Conservation (phyloP, 1,140 invertebrate species). For the Papilio polytes region DNA sequence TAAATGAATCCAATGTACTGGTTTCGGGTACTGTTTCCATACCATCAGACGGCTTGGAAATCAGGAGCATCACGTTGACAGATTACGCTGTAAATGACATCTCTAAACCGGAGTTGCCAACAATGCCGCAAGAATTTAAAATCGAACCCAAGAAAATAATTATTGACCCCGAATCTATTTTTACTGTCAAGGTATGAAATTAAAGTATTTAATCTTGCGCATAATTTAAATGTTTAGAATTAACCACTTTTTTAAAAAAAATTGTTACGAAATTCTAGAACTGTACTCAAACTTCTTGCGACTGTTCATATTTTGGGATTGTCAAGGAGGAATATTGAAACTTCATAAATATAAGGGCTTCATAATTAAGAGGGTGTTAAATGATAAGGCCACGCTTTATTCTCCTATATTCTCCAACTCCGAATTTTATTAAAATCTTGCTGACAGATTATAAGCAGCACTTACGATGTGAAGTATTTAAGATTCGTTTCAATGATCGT, state of each 20-base stretch:
- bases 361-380: too few species aligned
- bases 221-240: too few species aligned
- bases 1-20: conserved; percentile 72
- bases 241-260: background rate
- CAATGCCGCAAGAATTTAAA: conserved; percentile 73
- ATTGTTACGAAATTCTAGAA: background rate
- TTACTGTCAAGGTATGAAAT: conserved; percentile 60
- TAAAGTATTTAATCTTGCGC: background rate
- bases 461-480: background rate
- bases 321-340: too few species aligned
- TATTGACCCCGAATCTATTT: conserved; percentile 63
- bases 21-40: conserved; percentile 67
- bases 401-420: too few species aligned
- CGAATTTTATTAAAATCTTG: too few species aligned
- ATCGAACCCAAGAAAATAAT: conserved; percentile 68
- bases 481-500: conserved; percentile 14
- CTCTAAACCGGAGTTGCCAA: conserved; percentile 67
- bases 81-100: conserved; percentile 65
- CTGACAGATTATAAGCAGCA: too few species aligned
- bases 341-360: too few species aligned
- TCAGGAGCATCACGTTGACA: conserved; percentile 67
- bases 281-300: background rate
- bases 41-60: conserved; percentile 75
- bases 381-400: too few species aligned
- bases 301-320: too few species aligned